These are phyloP conservation scores for Nesogale talazaci DNA, from an alignment of 2,113 vertebrate species.

Conservation along the genomic window DNA sequence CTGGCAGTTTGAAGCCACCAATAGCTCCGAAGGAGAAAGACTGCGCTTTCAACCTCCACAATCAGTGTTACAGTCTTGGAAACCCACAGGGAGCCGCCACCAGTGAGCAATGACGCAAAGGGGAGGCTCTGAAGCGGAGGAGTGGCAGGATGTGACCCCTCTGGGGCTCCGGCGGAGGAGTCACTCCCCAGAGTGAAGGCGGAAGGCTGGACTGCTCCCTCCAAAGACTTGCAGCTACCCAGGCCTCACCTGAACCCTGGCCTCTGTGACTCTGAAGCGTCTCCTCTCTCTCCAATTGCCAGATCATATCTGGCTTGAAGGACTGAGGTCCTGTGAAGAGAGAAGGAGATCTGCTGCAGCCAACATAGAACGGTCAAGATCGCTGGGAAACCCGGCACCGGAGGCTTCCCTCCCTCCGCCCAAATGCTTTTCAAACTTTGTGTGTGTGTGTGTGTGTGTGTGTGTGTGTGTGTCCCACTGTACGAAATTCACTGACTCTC, in stretches of 20 bases:
- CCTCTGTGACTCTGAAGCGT: not conserved
- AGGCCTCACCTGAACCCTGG: not conserved
- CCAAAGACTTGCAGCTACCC: accelerated
- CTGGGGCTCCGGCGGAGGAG: not conserved
- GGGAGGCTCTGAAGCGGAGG: not conserved
- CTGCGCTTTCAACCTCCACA: too few species aligned
- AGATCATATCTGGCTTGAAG: constrained; percentile 68
- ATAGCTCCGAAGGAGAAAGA: too few species aligned
- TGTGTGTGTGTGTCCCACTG: not conserved
- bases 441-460: too few species aligned
- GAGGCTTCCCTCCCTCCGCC: not conserved
- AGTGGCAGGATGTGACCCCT: not conserved
- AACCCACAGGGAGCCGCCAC: too few species aligned
- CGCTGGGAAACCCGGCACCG: not conserved
- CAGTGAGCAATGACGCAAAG: too few species aligned
- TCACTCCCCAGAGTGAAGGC: not conserved
- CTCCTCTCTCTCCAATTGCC: constrained; percentile 70
- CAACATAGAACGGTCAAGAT: not conserved
- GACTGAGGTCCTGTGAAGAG: constrained; percentile 46
- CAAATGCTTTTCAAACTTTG: not conserved
- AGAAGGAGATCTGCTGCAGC: not conserved
- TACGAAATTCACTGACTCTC: not conserved
- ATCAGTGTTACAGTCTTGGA: too few species aligned
- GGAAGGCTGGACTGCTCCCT: accelerated
- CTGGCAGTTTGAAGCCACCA: too few species aligned